Percentiles rank a stretch among this genome's conserved stretches.
Conservation (phyloP, 1,140 invertebrate species). For the Plectus sambesii region DNA sequence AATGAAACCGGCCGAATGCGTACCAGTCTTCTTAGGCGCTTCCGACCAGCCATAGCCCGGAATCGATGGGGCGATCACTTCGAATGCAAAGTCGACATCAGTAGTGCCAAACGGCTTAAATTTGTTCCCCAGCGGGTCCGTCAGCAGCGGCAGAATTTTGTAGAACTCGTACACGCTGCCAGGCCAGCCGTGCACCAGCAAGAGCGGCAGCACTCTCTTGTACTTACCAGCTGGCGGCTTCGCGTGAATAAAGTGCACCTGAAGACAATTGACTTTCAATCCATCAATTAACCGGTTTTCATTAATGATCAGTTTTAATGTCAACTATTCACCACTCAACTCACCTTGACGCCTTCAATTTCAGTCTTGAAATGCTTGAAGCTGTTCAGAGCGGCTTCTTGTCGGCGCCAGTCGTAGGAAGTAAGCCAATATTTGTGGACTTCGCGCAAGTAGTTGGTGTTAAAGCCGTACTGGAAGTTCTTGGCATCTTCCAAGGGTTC, state of each 20-base stretch:
- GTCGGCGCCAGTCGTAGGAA: conserved; percentile 62
- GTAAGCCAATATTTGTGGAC: conserved; percentile 62
- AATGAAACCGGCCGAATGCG: too few species aligned
- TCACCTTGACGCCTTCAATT: conserved; percentile 62
- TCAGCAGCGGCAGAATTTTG: conserved; percentile 62
- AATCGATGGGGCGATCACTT: conserved; percentile 65
- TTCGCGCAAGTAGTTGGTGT: conserved; percentile 58
- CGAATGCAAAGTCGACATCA: conserved; percentile 59
- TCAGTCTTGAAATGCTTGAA: conserved; percentile 60
- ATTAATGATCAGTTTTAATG: too few species aligned
- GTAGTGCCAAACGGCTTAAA: conserved; percentile 3
- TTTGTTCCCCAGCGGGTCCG: conserved; percentile 48
- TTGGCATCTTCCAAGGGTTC: conserved; percentile 56
- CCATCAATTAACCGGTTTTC: too few species aligned
- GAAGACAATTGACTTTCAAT: conserved; percentile 13
- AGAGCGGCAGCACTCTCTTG: too few species aligned
- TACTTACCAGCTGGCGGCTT: conserved; percentile 30
- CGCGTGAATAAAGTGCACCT: conserved; percentile 36
- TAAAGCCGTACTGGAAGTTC: conserved; percentile 67
- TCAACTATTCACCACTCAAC: too few species aligned
- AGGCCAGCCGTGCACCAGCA: conserved; percentile 79
- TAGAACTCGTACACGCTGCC: conserved; percentile 69
- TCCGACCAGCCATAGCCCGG: conserved; percentile 76
- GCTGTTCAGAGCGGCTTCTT: conserved; percentile 58
- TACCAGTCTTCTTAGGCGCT: conserved; percentile 51